These are phyloP conservation scores for Oxygymnocypris stewartii DNA, from an alignment of 2,113 vertebrate species.

Conservation along the genomic window DNA sequence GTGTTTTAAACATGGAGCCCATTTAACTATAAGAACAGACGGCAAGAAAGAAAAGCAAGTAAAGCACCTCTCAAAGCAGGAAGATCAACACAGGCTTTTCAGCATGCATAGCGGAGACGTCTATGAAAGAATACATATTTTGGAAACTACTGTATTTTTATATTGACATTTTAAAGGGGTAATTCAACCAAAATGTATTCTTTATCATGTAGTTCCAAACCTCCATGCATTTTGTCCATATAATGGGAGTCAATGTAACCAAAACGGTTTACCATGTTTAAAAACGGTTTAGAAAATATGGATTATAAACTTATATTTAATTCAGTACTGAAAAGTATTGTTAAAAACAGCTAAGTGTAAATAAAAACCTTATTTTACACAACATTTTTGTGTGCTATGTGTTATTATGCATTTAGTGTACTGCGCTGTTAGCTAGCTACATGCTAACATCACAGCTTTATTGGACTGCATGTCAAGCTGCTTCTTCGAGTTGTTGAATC, in stretches of 20 bases:
- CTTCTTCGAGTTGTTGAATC: background rate
- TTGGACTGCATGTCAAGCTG: background rate
- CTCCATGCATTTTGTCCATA: background rate
- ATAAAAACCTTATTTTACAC: too few species aligned
- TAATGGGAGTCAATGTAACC: background rate
- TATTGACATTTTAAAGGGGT: background rate
- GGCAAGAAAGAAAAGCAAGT: slow-evolving; percentile 37
- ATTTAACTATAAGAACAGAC: slow-evolving; percentile 47
- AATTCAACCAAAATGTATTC: background rate
- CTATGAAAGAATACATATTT: background rate
- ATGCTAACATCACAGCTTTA: background rate
- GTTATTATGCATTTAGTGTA: background rate
- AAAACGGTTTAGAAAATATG: background rate
- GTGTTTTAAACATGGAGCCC: slow-evolving; percentile 51
- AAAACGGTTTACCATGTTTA: background rate
- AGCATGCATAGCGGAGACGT: background rate
- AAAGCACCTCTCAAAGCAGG: background rate
- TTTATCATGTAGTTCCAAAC: background rate
- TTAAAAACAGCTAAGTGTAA: background rate
- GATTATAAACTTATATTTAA: background rate
- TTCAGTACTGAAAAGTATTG: background rate
- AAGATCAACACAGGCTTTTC: background rate
- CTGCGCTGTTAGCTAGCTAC: background rate
- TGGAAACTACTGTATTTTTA: background rate
- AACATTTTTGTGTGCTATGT: background rate